Evolutionary conservation across 2,113 vertebrate species (phyloP), one percentile per base, ranked within the genome.

Genomic region (Gavia stellata): DNA sequence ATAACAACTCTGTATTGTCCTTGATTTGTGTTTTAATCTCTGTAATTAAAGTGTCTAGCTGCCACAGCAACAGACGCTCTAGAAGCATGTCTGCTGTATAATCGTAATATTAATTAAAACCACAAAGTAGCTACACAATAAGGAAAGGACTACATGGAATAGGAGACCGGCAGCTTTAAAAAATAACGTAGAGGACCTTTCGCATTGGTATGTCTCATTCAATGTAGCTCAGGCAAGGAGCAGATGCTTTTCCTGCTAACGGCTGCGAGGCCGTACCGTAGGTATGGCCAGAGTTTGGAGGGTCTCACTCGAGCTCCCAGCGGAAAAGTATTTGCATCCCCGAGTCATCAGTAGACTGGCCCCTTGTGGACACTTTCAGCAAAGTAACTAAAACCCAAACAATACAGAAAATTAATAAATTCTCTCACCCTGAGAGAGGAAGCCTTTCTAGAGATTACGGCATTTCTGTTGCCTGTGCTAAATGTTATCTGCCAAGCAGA

Each of bases 11-110:
- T 44, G 94, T 95, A 97, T 96, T 95, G 94, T 97, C 82, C 88
- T 92, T 94, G 96, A 97, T 97, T 97, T 95, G 93, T 88, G 88
- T 94, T 96, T 97, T 97, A 97, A 97, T 97, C 83, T 96, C 85
- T 14, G 34, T 96, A 97, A 97, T 97, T 97, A 97, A 97, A 97
- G 91, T 14, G 90, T 92, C 96, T 96, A 93, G 96, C 92, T 97
- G 94, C 94, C 78, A 88, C 96, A 95, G 93, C 94, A 96, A 95
- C 95, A 97, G 92, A 94, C 74, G 20, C 82, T 90, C 63, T 29
- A 88, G 87, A 96, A 92, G 88, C 71, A 25, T 34, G 92, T 86
- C 95, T 94, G 95, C 86, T 72, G 67, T 89, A 95, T 89, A 97
- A 97, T 96, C 96, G 94, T 81, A 95, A 95, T 92, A 96, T 94